phyloP scores from a whole-genome alignment of 2,888 invertebrate genomes.

The Apodemia zela region DNA sequence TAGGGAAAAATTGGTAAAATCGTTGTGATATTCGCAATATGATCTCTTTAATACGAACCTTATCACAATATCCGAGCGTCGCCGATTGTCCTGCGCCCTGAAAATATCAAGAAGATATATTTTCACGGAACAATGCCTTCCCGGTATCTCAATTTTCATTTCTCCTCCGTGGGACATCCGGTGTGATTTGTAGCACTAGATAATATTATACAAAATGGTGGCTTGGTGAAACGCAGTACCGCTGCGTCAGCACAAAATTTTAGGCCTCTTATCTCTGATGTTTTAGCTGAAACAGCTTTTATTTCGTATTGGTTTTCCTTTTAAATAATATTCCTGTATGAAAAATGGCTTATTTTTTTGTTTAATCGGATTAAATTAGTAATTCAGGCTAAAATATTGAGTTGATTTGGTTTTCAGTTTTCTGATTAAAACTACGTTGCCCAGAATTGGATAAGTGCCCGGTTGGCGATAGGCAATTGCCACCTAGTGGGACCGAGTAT shows the following conservation, averaged over 20 bases:
- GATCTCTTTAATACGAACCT: constrained; percentile 38
- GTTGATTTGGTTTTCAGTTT: too few relatives aligned
- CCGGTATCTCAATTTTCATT: constrained; percentile 79
- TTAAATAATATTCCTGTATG: not conserved
- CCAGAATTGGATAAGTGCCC: too few relatives aligned
- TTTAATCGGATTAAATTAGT: too few relatives aligned
- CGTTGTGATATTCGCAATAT: constrained; percentile 47
- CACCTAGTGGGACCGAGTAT: too few relatives aligned
- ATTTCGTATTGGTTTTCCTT: constrained; percentile 11
- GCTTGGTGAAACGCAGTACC: constrained; percentile 41
- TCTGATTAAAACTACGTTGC: too few relatives aligned
- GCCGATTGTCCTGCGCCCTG: constrained; percentile 64
- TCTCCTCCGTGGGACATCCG: constrained; percentile 73
- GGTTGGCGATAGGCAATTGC: too few relatives aligned
- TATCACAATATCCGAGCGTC: constrained; percentile 73
- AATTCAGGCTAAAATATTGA: too few relatives aligned
- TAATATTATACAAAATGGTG: constrained; percentile 73
- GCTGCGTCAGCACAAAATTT: constrained; percentile 61
- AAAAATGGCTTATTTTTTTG: too few relatives aligned
- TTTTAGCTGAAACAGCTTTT: constrained; percentile 37
- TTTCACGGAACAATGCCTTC: constrained; percentile 76
- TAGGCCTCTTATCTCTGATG: constrained; percentile 54
- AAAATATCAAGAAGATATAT: constrained; percentile 77
- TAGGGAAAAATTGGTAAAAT: constrained; percentile 40
- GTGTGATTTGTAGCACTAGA: constrained; percentile 77